Percentiles rank a stretch among this genome's conserved stretches.
phyloP scores from a whole-genome alignment of 2,113 vertebrate species.

The Protobothrops mucrosquamatus region DNA sequence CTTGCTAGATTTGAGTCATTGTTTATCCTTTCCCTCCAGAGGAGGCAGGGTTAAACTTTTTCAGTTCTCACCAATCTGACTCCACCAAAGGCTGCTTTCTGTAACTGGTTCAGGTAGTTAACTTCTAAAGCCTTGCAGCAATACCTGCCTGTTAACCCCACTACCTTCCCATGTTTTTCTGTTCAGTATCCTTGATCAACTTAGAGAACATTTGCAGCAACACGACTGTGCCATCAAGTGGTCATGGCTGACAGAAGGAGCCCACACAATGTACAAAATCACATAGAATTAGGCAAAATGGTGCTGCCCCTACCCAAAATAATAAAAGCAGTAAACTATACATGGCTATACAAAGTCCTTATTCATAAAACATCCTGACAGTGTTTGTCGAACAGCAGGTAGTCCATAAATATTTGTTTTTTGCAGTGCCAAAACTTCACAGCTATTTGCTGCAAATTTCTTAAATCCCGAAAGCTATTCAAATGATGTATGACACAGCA shows the following conservation, averaged over 20 bases:
- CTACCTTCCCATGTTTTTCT: background rate
- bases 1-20: background rate
- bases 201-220: background rate
- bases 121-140: background rate
- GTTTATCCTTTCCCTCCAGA: background rate
- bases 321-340: background rate
- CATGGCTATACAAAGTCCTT: background rate
- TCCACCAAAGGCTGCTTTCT: background rate
- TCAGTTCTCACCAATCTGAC: background rate
- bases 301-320: background rate
- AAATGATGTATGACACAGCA: conserved; percentile 23
- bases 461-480: background rate
- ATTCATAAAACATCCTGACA: background rate
- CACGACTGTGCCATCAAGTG: background rate
- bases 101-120: background rate
- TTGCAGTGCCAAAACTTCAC: conserved; percentile 12
- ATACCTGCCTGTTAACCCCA: background rate
- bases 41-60: background rate
- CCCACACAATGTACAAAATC: background rate
- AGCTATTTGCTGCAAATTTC: background rate
- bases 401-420: conserved; percentile 24
- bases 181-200: background rate
- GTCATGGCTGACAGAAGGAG: background rate
- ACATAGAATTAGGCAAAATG: background rate
- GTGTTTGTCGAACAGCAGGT: background rate